A percentile compares a stretch with the other conserved stretches of the same genome.
phyloP scores from a whole-genome alignment of 2,888 invertebrate genomes.

The Pyrrhia umbra region DNA sequence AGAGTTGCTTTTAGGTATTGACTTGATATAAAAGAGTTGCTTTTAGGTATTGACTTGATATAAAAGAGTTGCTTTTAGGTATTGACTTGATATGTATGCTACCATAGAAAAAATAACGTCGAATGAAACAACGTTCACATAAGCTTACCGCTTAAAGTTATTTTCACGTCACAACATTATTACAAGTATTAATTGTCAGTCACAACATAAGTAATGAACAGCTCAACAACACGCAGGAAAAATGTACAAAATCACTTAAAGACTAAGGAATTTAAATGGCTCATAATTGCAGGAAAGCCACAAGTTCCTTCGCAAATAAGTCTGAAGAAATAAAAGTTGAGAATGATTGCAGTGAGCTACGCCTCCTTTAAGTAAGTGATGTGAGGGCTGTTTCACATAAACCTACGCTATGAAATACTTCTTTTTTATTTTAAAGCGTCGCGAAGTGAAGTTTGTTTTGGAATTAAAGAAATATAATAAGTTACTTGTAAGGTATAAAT shows the following conservation, averaged over 20 bases:
- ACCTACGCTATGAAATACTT: not conserved
- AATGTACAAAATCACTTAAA: conserved; percentile 51
- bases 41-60: not conserved
- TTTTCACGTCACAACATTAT: conserved; percentile 2
- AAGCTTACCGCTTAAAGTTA: not conserved
- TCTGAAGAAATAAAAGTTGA: conserved; percentile 52
- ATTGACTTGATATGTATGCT: not conserved
- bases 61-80: too few species aligned
- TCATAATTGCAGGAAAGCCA: conserved; percentile 55
- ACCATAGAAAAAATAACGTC: not conserved
- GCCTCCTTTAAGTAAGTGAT: conserved; percentile 39
- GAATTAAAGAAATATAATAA: too few species aligned
- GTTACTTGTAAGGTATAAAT: too few species aligned
- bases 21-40: too few species aligned
- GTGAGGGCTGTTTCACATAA: conserved; percentile 26
- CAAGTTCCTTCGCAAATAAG: conserved; percentile 52
- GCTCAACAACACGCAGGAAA: conserved; percentile 42
- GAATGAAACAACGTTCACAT: not conserved
- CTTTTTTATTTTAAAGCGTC: too few species aligned
- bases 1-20: not conserved
- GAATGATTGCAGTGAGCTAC: conserved; percentile 51
- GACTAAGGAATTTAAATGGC: conserved; percentile 49
- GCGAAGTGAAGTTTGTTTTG: too few species aligned
- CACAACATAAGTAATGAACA: conserved; percentile 36
- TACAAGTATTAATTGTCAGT: conserved; percentile 26